Base-by-base conservation (phyloP, 2,888 invertebrate species). In the Elmis aenea region DNA sequence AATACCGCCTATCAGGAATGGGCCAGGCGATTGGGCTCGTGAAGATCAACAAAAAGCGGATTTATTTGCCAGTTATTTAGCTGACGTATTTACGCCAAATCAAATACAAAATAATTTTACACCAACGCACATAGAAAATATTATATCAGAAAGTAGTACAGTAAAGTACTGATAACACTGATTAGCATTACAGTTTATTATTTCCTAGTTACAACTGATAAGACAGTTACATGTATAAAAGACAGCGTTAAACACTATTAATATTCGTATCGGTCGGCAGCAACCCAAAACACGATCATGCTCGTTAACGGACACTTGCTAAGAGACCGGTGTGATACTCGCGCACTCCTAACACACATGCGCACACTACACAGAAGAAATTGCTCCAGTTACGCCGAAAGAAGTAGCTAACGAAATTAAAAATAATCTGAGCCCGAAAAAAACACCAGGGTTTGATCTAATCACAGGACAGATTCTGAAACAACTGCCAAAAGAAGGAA, bases 381-480 rank as follows among this genome's bases (percentile, higher is more conserved):
- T n/a, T n/a, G n/a, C n/a, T 2, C 22, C 21, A 22, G 26, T 24
- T 5, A 9, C 25, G 26, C 36, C 30, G 5, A 38, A 42, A 26
- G 36, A 44, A 24, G 26, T 34, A 22, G 41, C 38, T 45, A 49
- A 27, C 42, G 49, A 39, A 48, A 28, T 33, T 9, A 26, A 20
- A 16, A n/a, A 21, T 2, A 31, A 31, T 5, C 6, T 38, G n/a
- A 34, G 27, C 14, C 20, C 11, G 8, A 43, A 27, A 26, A 45
- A 46, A 35, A 27, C 41, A n/a, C 41, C 53, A 8, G 51, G 51
- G 3, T 44, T 36, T 11, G 54, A 55, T 18, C 27, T 47, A 11
- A 54, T 57, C 1, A 50, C 44, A 2, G 48, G 42, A 1, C 14
- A 41, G 6, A 26, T 51, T 1, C 31, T 48, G 46, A 38, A 38